These are phyloP conservation scores for Petrocephalus zakoni DNA, from an alignment of 2,113 vertebrate genomes.

Conservation along the genomic window DNA sequence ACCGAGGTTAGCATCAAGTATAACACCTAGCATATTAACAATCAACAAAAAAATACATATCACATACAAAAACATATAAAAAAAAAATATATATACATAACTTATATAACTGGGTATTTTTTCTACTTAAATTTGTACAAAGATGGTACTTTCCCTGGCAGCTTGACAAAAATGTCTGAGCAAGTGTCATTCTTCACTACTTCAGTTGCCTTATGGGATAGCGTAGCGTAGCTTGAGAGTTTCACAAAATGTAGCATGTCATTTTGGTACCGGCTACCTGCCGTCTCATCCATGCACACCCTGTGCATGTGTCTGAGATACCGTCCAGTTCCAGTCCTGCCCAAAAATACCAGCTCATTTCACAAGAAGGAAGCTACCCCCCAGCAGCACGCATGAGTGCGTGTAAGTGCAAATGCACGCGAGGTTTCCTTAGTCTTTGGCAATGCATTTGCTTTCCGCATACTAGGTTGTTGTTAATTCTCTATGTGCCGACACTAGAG, in stretches of 20 bases:
- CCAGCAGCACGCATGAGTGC: background rate
- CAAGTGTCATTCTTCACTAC: background rate
- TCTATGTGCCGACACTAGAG: background rate
- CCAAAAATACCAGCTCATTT: background rate
- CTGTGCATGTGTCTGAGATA: background rate
- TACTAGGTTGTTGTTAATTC: background rate
- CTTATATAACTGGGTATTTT: background rate
- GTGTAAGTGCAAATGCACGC: background rate
- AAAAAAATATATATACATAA: background rate
- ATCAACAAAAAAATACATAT: background rate
- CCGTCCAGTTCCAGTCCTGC: background rate
- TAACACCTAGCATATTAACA: background rate
- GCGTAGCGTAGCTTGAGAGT: background rate
- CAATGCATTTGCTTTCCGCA: background rate
- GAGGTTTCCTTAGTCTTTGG: background rate
- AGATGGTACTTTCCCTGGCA: background rate
- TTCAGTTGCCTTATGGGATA: background rate
- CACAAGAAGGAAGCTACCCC: background rate
- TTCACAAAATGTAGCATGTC: background rate
- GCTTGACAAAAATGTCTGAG: background rate
- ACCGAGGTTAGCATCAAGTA: background rate
- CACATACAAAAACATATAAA: too few relatives aligned
- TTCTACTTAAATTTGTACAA: background rate
- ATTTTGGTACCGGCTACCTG: background rate
- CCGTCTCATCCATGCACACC: background rate